These are phyloP conservation scores for Andinoacara biseriatus DNA, from an alignment of 2,113 vertebrate species.

Conservation along the genomic window DNA sequence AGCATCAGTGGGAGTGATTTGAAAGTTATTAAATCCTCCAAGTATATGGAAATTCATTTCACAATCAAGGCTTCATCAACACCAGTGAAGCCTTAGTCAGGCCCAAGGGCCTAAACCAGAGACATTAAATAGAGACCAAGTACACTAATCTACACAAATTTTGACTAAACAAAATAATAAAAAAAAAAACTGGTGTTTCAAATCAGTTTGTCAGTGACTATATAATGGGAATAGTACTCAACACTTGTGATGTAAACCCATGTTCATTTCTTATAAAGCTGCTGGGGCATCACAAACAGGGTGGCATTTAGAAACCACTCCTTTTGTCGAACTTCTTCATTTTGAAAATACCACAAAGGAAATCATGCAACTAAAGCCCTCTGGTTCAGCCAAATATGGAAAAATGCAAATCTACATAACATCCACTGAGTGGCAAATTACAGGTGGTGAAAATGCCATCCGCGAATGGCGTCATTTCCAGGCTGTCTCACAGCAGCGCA, in stretches of 20 bases:
- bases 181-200: neutral
- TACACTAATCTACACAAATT: neutral
- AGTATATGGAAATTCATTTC: neutral
- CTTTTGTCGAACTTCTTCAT: slow-evolving; percentile 16
- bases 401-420: slow-evolving; percentile 5
- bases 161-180: neutral
- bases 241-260: neutral
- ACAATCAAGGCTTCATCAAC: neutral
- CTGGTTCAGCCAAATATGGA: slow-evolving; percentile 37
- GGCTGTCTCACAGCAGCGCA: neutral
- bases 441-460: slow-evolving; percentile 31
- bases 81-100: too few species aligned
- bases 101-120: neutral
- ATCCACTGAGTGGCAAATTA: slow-evolving; percentile 20
- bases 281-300: neutral
- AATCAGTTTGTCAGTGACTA: neutral
- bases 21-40: neutral
- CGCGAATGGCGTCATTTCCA: neutral
- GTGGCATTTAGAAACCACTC: slow-evolving; percentile 34
- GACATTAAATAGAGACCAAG: neutral
- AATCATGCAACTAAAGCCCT: neutral
- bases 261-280: neutral
- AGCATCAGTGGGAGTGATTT: neutral
- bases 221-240: neutral
- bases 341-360: slow-evolving; percentile 17